Conservation (phyloP, 1,140 invertebrate genomes). For the Mylabris phalerata region DNA sequence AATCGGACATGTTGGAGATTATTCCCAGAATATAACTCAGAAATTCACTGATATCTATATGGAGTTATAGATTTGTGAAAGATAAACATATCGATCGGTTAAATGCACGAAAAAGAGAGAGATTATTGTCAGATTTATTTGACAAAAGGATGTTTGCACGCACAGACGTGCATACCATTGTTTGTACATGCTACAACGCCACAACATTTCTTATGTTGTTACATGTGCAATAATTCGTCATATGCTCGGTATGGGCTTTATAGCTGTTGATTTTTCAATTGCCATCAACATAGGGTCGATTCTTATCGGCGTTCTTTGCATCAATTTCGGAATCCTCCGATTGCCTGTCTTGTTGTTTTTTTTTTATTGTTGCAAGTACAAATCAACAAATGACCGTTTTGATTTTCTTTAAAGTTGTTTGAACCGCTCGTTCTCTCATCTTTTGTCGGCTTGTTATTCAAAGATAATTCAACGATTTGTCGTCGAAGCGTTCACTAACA, state of each 20-base stretch:
- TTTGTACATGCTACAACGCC: conserved; percentile 43
- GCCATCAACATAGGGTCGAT: conserved; percentile 80
- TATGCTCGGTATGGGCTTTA: no score
- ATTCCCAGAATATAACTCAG: conserved; percentile 18
- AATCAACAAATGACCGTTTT: background rate
- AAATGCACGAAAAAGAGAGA: background rate
- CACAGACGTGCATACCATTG: conserved; percentile 48
- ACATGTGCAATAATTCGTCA: conserved; percentile 54
- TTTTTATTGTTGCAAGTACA: background rate
- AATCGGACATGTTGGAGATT: background rate
- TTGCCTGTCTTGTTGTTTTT: background rate
- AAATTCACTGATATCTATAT: background rate
- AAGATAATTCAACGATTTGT: conserved; percentile 23
- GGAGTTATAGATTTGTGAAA: background rate
- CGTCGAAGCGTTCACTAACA: conserved; percentile 17
- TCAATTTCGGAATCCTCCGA: conserved; percentile 62
- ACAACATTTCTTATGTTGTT: conserved; percentile 82
- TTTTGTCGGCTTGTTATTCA: conserved; percentile 17
- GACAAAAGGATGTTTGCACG: conserved; percentile 4
- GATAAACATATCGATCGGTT: no score
- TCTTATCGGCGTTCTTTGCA: conserved; percentile 52
- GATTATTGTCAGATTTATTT: conserved; percentile 8
- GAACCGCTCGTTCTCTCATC: background rate
- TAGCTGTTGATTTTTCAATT: no score
- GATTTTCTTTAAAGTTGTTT: background rate